phyloP scores from a whole-genome alignment of 2,113 vertebrate genomes.

The Proteles cristata region DNA sequence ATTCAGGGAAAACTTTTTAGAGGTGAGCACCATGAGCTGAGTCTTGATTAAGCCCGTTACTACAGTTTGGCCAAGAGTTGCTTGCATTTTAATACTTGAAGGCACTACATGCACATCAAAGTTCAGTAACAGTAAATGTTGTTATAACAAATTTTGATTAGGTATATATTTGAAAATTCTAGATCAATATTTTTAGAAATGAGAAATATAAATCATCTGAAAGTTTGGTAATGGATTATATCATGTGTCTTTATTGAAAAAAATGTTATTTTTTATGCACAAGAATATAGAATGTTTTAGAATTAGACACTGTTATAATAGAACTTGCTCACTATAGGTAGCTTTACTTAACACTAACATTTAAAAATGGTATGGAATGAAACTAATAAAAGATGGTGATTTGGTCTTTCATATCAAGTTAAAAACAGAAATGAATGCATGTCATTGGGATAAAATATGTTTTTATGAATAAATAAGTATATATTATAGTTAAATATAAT shows the following conservation, averaged over 20 bases:
- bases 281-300: not conserved
- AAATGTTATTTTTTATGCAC: not conserved
- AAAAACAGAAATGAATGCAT: not conserved
- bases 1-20: not conserved
- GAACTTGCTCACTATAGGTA: not conserved
- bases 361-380: not conserved
- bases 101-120: not conserved
- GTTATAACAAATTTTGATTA: not conserved
- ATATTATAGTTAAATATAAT: not conserved
- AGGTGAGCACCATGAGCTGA: not conserved
- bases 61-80: not conserved
- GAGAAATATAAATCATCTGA: not conserved
- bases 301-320: not conserved
- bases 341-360: not conserved
- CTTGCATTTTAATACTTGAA: not conserved
- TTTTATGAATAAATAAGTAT: not conserved
- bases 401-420: not conserved
- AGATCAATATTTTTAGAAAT: not conserved
- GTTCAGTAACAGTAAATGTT: not conserved
- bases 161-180: not conserved
- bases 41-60: not conserved
- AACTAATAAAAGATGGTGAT: not conserved
- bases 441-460: not conserved
- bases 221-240: not conserved
- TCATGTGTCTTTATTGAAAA: not conserved